A percentile compares a stretch with the other conserved stretches of the same genome.
Conservation (phyloP, 2,888 invertebrate species). For the Watsonalla binaria region DNA sequence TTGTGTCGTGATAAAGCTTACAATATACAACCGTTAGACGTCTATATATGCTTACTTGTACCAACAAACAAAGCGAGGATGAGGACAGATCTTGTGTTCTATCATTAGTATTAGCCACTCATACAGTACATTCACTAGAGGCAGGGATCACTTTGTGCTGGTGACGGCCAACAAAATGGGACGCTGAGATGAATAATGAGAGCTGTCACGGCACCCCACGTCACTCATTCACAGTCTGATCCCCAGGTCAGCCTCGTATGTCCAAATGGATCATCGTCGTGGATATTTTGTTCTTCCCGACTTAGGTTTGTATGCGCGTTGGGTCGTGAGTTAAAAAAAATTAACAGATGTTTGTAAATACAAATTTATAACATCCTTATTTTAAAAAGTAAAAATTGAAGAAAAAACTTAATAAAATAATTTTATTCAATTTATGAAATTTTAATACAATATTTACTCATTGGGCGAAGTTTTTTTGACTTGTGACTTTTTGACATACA, state of each 20-base stretch:
- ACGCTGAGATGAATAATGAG: constrained; percentile 35
- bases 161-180: constrained; percentile 18
- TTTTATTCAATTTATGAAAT: too few relatives aligned
- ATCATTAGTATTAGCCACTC: not conserved
- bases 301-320: not conserved
- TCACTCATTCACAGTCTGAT: constrained; percentile 13
- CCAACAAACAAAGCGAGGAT: not conserved
- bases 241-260: constrained; percentile 8
- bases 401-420: too few relatives aligned
- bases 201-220: constrained; percentile 22
- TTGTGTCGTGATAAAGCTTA: too few relatives aligned
- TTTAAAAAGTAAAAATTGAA: too few relatives aligned
- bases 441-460: too few relatives aligned
- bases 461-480: too few relatives aligned
- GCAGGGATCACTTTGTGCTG: constrained; percentile 14
- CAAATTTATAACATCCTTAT: too few relatives aligned
- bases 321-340: not conserved
- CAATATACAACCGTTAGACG: not conserved
- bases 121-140: not conserved
- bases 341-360: too few relatives aligned
- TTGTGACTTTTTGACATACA: too few relatives aligned
- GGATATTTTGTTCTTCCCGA: not conserved
- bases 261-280: constrained; percentile 4
- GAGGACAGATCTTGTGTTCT: not conserved
- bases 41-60: not conserved